These are phyloP conservation scores for Myotis yumanensis DNA, from an alignment of 2,113 vertebrate species.

Conservation along the genomic window DNA sequence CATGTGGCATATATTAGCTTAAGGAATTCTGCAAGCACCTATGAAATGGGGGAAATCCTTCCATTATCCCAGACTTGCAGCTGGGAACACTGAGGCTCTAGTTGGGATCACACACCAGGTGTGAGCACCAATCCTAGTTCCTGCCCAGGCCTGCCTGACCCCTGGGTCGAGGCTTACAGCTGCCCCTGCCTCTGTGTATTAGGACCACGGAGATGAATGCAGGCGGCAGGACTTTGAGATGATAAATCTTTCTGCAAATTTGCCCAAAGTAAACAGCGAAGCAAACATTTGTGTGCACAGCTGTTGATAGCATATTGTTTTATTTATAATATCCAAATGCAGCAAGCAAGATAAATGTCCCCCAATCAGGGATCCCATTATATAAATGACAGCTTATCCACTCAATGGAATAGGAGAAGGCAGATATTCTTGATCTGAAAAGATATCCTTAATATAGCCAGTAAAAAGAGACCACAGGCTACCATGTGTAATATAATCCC, in stretches of 20 bases:
- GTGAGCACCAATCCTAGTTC: not conserved
- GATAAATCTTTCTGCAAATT: not conserved
- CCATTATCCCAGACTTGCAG: not conserved
- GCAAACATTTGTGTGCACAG: not conserved
- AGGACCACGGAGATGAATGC: not conserved
- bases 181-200: not conserved
- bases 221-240: not conserved
- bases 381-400: not conserved
- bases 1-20: not conserved
- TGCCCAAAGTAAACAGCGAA: not conserved
- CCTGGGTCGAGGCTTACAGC: not conserved
- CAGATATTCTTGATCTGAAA: not conserved
- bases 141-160: not conserved
- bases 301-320: not conserved
- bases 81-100: not conserved
- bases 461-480: not conserved
- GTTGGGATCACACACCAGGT: not conserved
- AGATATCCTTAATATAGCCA: not conserved
- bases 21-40: not conserved
- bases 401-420: not conserved
- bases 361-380: not conserved
- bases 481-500: not conserved
- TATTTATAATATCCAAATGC: not conserved
- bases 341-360: conserved; percentile 4
- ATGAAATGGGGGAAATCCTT: not conserved